Base-by-base conservation (phyloP, 2,113 vertebrate genomes). In the Paramisgurnus dabryanus region DNA sequence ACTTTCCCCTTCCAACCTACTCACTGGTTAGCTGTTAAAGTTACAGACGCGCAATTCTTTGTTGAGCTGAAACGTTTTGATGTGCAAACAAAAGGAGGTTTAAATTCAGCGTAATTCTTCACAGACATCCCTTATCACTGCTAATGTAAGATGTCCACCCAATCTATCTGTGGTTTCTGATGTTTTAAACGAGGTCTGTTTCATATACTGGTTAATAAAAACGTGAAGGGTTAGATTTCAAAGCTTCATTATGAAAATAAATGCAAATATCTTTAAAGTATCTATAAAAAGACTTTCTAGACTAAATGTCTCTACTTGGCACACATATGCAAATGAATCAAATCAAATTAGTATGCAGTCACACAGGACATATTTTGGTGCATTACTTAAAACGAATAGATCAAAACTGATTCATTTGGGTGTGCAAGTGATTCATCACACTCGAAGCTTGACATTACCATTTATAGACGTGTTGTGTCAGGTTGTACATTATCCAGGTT, bases 21-120 rank as follows among this genome's bases (percentile, higher is more conserved):
- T 85, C 86, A 84, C 82, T 82, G 86, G 72, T 82, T 79, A 82
- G 78, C 80, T 80, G 80, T 82, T 82, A 80, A 82, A 84, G 75
- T 86, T 80, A 71, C 76, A 86, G 79, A 49, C 82, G 67, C 79
- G 65, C 71, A 22, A 47, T 64, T 71, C 58, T 85, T 83, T 87
- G 80, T 73, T 81, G 43, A 77, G 74, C 45, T 64, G 66, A 79
- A 78, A 74, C 81, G 47, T 80, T 81, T 80, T 76, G 72, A 83
- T 80, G 78, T 65, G 50, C 58, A 70, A 69, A 67, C 65, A 63
- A 57, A 63, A 69, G 60, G 57, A 68, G 57, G 71, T 57, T 78
- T 70, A 34, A 47, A 53, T 78, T 65, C 15, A 12, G 6, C 11
- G 11, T 60, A 72, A 78, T 72, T 40, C 74, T 50, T 49, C 22